These are phyloP conservation scores for Actias luna DNA, from an alignment of 2,888 invertebrate species.

Conservation along the genomic window DNA sequence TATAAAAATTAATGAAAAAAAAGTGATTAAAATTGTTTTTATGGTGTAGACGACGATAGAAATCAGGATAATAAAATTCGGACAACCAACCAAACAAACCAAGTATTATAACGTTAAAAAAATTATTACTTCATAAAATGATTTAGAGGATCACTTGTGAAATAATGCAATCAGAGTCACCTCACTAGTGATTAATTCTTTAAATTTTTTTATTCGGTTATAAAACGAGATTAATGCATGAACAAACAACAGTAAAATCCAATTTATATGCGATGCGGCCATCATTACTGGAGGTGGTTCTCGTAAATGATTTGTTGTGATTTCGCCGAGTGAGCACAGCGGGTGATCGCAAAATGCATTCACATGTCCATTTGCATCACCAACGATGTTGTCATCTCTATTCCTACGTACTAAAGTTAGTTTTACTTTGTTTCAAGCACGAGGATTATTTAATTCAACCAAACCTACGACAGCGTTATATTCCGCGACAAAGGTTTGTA, in stretches of 20 bases:
- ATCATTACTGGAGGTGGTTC: conserved; percentile 77
- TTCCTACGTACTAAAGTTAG: conserved; percentile 37
- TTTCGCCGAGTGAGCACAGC: conserved; percentile 76
- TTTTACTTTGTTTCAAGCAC: conserved; percentile 37
- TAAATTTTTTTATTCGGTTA: neutral
- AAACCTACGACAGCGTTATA: conserved; percentile 78
- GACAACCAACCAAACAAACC: neutral
- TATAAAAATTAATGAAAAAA: no score
- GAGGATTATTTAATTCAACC: conserved; percentile 68
- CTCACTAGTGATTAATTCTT: neutral
- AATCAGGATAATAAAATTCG: no score
- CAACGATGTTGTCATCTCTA: conserved; percentile 49
- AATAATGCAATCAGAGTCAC: neutral
- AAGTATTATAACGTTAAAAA: neutral
- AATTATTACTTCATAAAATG: neutral
- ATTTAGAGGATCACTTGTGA: neutral
- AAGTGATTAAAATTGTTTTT: no score
- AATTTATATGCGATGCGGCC: conserved; percentile 72
- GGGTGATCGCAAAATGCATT: conserved; percentile 75
- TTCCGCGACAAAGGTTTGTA: conserved; percentile 77
- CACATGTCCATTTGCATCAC: conserved; percentile 46
- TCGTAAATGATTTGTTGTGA: conserved; percentile 80
- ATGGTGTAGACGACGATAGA: no score
- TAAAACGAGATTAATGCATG: conserved; percentile 42
- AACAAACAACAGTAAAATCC: conserved; percentile 63